Base-by-base conservation (phyloP, 2,113 vertebrate genomes). In the Odocoileus virginianus region DNA sequence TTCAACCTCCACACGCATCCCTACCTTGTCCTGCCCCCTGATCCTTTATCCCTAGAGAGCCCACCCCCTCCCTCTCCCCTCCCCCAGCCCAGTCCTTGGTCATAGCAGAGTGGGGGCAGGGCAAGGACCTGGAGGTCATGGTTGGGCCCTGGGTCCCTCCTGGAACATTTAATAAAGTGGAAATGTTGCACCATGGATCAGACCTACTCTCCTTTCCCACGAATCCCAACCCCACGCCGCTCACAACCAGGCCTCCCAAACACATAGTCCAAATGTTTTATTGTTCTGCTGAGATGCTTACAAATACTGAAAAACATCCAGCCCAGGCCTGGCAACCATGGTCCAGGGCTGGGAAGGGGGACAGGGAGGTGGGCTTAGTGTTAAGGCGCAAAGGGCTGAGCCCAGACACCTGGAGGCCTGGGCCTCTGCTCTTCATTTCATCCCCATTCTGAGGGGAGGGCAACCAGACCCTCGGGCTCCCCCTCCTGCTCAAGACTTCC, bases 181-280 rank as follows among this genome's bases (percentile, higher is more conserved):
- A 36, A 25, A 71, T 78, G 14, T 43, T 67, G 30, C 71, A 9
- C 0, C 6, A 1, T 6, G 45, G 54, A 36, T 40, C 54, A 79
- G 25, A 71, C 7, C 15, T 17, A 13, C 9, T 36, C 47, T 14
- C 3, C 7, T 11, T 3, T 15, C 14, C 16, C 47, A 16, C 0
- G 3, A 0, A 6, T 6, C 50, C 82, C 78, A 43, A 3, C 6
- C 2, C 47, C 28, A 33, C 0, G 8, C 16, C 19, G 15, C 79
- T 52, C 13, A 17, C 16, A 21, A 6, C 27, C 36, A 33, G 54
- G 64, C 8, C 11, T 78, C 28, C 15, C 60, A 92, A 79, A 88
- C 47, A 64, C 91, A 27, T 97, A 98, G 86, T 96, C 83, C 96
- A 98, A 98, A 98, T 92, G 97, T 93, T 98, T 98, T 98, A 98